These are phyloP conservation scores for Neoaliturus tenellus DNA, from an alignment of 2,888 invertebrate species.

Conservation along the genomic window DNA sequence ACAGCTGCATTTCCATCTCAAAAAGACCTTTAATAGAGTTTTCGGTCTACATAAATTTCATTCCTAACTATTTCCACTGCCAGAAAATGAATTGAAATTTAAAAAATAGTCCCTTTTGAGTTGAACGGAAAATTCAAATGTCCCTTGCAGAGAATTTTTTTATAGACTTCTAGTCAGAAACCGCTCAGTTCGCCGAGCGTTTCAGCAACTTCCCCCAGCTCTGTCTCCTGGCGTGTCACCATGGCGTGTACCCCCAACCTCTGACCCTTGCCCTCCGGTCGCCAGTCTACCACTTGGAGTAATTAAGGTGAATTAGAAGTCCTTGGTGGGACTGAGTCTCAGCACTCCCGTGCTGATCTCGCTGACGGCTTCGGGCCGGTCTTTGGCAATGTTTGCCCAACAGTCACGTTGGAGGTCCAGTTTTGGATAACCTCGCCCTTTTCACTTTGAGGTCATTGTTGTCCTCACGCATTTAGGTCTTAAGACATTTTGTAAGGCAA, in stretches of 20 bases:
- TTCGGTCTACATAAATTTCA: no score
- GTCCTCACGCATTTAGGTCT: conserved; percentile 6
- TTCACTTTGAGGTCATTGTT: not conserved
- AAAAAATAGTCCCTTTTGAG: no score
- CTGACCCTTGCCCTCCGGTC: not conserved
- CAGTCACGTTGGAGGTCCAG: not conserved
- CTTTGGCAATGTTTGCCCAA: not conserved
- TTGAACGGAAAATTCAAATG: no score
- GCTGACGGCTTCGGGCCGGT: not conserved
- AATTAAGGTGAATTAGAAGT: not conserved
- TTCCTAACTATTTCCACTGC: no score
- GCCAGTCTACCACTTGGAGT: not conserved
- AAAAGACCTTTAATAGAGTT: no score
- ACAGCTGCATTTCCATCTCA: no score
- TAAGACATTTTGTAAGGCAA: no score
- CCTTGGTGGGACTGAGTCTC: not conserved
- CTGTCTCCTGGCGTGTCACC: not conserved
- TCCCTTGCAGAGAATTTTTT: no score
- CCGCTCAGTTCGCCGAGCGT: no score
- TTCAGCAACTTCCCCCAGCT: no score
- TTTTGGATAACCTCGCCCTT: not conserved
- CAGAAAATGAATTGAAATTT: no score
- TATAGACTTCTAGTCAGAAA: no score
- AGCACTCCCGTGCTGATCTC: not conserved
- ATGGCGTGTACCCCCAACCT: not conserved